Evolutionary conservation across 2,113 vertebrate species (phyloP).

Genomic region (Dipodomys stephensi): DNA sequence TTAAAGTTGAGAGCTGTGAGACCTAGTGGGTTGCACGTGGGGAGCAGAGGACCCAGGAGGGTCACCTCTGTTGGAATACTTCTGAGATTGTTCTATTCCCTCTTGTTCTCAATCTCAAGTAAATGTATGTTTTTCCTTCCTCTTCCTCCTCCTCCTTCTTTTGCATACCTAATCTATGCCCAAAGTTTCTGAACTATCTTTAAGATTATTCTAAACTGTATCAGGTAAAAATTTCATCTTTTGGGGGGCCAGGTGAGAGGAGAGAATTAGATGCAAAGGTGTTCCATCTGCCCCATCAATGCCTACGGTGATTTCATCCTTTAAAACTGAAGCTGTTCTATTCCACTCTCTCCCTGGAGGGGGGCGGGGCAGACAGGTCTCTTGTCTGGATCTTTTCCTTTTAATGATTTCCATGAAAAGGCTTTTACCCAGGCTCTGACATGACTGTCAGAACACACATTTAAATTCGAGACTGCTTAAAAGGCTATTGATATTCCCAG

Average conservation of each 20-base stretch:
- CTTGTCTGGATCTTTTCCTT: conserved; percentile 77
- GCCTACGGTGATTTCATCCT: conserved; percentile 53
- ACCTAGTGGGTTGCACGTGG: background rate
- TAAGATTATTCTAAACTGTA: conserved; percentile 20
- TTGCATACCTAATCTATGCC: background rate
- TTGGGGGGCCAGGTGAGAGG: background rate
- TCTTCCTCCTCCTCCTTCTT: background rate
- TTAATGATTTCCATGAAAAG: conserved; percentile 71
- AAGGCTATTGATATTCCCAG: conserved; percentile 76
- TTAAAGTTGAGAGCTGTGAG: conserved; percentile 61
- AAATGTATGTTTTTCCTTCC: conserved; percentile 33
- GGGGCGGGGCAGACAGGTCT: conserved; percentile 60
- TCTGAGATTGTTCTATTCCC: conserved; percentile 69
- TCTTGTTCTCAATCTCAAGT: conserved; percentile 65
- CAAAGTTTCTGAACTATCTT: conserved; percentile 28
- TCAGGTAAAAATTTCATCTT: conserved; percentile 39
- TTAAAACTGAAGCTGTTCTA: conserved; percentile 65
- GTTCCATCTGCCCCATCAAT: conserved; percentile 48
- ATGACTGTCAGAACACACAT: conserved; percentile 75
- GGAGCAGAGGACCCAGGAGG: conserved; percentile 29
- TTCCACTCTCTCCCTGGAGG: background rate
- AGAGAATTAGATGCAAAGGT: background rate
- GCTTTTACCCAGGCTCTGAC: conserved; percentile 70
- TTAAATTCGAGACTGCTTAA: conserved; percentile 76
- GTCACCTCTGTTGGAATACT: conserved; percentile 60